Percentiles rank a stretch among this genome's conserved stretches.
Conservation (phyloP, 2,113 vertebrate genomes). For the Erythrocebus patas region DNA sequence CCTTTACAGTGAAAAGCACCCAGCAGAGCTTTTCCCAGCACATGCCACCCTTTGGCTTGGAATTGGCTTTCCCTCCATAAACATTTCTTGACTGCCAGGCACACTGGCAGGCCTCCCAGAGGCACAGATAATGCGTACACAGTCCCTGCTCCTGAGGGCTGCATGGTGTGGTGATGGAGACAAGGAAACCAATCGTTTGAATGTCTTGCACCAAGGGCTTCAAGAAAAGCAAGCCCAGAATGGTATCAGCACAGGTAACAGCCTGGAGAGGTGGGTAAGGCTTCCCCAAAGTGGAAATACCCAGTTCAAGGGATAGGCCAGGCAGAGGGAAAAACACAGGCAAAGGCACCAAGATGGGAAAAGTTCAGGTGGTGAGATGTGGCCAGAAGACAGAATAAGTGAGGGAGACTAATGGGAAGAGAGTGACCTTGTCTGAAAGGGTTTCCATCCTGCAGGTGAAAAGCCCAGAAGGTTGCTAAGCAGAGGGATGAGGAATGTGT, state of each 20-base stretch:
- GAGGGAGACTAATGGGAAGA: background rate
- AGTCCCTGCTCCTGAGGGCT: background rate
- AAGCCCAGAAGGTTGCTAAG: background rate
- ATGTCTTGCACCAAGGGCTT: background rate
- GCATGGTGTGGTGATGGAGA: background rate
- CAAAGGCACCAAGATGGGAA: background rate
- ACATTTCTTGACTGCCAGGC: background rate
- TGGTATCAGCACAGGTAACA: no score
- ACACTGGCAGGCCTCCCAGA: background rate
- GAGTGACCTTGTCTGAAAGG: background rate
- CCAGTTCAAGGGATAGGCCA: background rate
- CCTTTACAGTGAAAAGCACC: background rate
- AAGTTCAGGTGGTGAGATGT: background rate
- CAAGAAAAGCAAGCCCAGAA: background rate
- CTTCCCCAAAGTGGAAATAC: background rate
- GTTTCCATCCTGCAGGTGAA: background rate
- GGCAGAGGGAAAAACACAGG: background rate
- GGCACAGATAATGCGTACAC: background rate
- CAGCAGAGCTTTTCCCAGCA: accelerated
- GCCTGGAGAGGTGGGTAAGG: background rate
- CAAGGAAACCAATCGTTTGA: background rate
- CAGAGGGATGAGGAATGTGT: background rate
- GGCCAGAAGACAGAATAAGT: background rate
- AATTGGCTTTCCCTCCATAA: background rate
- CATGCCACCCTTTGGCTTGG: background rate